Conservation (phyloP, 2,888 invertebrate species). For the Malthinus flaveolus region DNA sequence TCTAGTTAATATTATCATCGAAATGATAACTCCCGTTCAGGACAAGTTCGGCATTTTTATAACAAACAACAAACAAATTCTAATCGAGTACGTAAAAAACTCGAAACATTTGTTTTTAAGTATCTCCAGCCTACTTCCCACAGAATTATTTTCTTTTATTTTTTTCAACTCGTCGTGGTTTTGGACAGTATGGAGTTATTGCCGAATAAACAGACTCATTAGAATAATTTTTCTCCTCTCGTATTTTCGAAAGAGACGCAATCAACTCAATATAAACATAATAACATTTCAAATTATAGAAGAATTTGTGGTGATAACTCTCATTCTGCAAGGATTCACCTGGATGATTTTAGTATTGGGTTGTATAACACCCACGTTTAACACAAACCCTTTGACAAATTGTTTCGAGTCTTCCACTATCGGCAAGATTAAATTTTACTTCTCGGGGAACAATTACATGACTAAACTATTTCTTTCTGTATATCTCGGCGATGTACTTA, state of each 20-base stretch:
- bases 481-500: background rate
- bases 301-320: slow-evolving; percentile 16
- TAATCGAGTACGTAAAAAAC: slow-evolving; percentile 23
- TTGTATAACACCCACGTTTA: slow-evolving; percentile 7
- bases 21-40: slow-evolving; percentile 32
- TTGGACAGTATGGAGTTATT: slow-evolving; percentile 25
- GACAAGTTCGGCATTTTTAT: slow-evolving; percentile 35
- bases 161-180: slow-evolving; percentile 3
- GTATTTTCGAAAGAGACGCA: slow-evolving; percentile 19
- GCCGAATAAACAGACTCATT: slow-evolving; percentile 32
- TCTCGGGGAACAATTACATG: background rate
- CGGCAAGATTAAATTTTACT: background rate
- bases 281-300: slow-evolving; percentile 22
- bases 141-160: slow-evolving; percentile 29
- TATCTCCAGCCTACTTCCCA: slow-evolving; percentile 25
- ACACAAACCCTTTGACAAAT: background rate
- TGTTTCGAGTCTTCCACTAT: too few relatives aligned
- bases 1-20: slow-evolving; percentile 30
- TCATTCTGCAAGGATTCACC: slow-evolving; percentile 11
- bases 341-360: slow-evolving; percentile 11
- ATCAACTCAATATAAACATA: slow-evolving; percentile 34
- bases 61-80: slow-evolving; percentile 21
- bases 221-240: slow-evolving; percentile 28
- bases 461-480: background rate
- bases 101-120: slow-evolving; percentile 33